Base-by-base conservation (phyloP, 2,888 invertebrate species). In the Eueremaeus valkanovi region DNA sequence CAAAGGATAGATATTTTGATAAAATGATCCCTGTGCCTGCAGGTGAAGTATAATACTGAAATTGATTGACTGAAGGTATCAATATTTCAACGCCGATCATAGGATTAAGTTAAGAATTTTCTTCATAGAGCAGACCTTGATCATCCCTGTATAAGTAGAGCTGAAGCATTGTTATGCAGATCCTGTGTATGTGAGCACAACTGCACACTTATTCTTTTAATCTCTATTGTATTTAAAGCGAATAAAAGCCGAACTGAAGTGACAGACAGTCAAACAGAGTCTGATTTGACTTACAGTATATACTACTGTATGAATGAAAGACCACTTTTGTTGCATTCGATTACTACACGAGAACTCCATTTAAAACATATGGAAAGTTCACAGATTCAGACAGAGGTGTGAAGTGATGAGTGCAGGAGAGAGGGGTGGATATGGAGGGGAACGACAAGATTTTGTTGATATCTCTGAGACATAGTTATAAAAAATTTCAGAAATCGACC, bases 321-420 rank as follows among this genome's bases (percentile, higher is more conserved):
- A 58, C 58, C 29, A 58, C 33, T 63, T 63, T 63, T 63, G 55
- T 55, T 55, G 21, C 55, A 55, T 27, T 55, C 55, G 24, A 55
- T 29, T 13, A 51, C 42, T 51, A 75, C 75, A 75, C 31, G 75
- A 55, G 58, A 72, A 75, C 51, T 70, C 75, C 75, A 75, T 75
- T 75, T 75, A 75, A 75, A 75, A 70, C 75, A 75, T 70, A 75
- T 75, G 75, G 75, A 72, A 75, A 75, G 31, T 75, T 75, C 75
- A 33, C 75, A 75, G 40, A 63, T 63, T 58, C 11, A 18, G 9
- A 29, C 55, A 63, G 16, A 63, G 63, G 33, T 33, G 16, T 31
- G 63, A 63, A 31, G 63, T 27, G 45, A 29, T n/a, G 58, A 58
- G 58, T n/a, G 33, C 6, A 18, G n/a, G 63, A 18, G 11, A 31